Conservation (phyloP, 1,140 invertebrate genomes). For the Macrosteles quadrilineatus region DNA sequence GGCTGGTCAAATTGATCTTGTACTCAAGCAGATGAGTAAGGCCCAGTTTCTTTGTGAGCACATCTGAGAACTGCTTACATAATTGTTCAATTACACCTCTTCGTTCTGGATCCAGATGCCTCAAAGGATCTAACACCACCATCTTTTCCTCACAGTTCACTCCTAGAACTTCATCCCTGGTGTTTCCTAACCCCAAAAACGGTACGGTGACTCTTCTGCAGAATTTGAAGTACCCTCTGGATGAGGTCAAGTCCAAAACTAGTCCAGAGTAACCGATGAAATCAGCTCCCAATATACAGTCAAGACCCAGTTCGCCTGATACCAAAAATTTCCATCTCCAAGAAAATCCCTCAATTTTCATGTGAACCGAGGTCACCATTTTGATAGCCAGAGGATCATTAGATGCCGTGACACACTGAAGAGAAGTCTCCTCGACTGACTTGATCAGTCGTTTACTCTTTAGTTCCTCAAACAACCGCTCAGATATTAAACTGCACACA, state of each 20-base stretch:
- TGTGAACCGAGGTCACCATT: too few relatives aligned
- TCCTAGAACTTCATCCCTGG: not conserved
- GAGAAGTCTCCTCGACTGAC: too few relatives aligned
- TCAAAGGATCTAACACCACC: not conserved
- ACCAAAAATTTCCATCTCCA: constrained; percentile 7
- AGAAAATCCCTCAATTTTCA: constrained; percentile 6
- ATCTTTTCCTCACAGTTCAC: not conserved
- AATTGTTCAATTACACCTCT: not conserved
- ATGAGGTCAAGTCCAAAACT: not conserved
- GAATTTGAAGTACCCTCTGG: not conserved
- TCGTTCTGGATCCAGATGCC: not conserved
- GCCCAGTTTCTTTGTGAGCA: not conserved
- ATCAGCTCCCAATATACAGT: not conserved
- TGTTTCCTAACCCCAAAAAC: not conserved
- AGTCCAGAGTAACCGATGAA: not conserved
- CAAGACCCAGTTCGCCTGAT: not conserved
- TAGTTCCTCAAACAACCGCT: too few relatives aligned
- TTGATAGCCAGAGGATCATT: too few relatives aligned
- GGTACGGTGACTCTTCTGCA: not conserved
- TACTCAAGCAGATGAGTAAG: not conserved
- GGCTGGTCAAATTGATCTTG: not conserved
- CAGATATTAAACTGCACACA: too few relatives aligned
- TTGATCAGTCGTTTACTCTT: too few relatives aligned
- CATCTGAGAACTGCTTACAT: not conserved
- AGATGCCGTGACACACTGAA: too few relatives aligned